Percentiles rank a stretch among this genome's conserved stretches.
phyloP scores from a whole-genome alignment of 2,797 vertebrate species.

The Scarus forsteni region DNA sequence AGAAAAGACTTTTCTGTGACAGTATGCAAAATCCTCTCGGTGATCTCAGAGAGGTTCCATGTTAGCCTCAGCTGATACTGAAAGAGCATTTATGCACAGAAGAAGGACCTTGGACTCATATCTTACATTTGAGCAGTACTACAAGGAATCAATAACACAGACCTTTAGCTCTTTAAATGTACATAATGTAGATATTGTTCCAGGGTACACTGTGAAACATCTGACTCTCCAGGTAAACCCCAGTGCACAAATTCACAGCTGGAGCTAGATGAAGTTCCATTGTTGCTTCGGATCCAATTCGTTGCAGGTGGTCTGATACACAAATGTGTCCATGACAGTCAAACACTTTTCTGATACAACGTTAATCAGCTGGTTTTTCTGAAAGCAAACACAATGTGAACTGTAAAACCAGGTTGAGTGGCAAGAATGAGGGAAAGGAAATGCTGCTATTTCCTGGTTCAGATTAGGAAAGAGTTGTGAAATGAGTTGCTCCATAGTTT shows the following conservation, averaged over 20 bases:
- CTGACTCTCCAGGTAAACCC: neutral
- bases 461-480: slow-evolving; percentile 3
- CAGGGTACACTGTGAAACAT: neutral
- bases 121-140: neutral
- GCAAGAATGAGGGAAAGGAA: slow-evolving; percentile 43
- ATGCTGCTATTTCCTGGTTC: neutral
- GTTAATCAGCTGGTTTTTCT: slow-evolving; percentile 84
- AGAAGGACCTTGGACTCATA: neutral
- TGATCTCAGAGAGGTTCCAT: neutral
- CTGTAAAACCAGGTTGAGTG: neutral
- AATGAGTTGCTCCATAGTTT: slow-evolving; percentile 6
- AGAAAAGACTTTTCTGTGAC: neutral
- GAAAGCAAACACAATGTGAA: slow-evolving; percentile 18
- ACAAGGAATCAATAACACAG: neutral
- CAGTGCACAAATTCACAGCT: neutral
- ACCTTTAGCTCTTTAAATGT: neutral
- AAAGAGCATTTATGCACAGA: slow-evolving; percentile 1
- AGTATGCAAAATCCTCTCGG: neutral
- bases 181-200: neutral
- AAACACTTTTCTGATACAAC: slow-evolving; percentile 80
- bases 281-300: slow-evolving; percentile 74
- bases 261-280: slow-evolving; percentile 83
- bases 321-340: slow-evolving; percentile 66
- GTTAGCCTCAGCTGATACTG: slow-evolving; percentile 3
- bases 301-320: slow-evolving; percentile 77